Percentiles rank a stretch among this genome's conserved stretches.
Conservation (phyloP, 2,888 invertebrate species). For the Ceramica pisi region DNA sequence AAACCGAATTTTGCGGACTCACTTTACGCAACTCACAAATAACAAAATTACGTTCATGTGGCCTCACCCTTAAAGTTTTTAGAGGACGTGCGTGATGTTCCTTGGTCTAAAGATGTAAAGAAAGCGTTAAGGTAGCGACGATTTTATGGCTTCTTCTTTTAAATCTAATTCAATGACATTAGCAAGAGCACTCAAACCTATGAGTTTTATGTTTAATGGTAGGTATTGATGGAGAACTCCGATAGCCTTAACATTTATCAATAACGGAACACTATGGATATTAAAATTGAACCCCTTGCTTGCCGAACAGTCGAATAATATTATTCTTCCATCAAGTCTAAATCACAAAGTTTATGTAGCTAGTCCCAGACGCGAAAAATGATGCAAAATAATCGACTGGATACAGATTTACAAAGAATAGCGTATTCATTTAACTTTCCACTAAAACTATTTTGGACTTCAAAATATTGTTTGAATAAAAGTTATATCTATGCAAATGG, state of each 20-base stretch:
- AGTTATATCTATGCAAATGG: slow-evolving; percentile 11
- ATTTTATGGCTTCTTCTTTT: too few relatives aligned
- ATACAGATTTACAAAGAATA: slow-evolving; percentile 20
- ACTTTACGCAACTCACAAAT: too few relatives aligned
- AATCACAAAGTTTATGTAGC: neutral
- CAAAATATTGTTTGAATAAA: slow-evolving; percentile 24
- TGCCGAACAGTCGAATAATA: neutral
- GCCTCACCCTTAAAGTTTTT: too few relatives aligned
- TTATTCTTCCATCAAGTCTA: neutral
- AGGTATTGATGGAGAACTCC: neutral
- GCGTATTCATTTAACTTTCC: slow-evolving; percentile 26
- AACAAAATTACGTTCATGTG: too few relatives aligned
- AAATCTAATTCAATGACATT: neutral
- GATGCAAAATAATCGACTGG: neutral
- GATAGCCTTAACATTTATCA: neutral
- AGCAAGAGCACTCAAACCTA: neutral
- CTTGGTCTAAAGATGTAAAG: too few relatives aligned
- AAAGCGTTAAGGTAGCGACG: too few relatives aligned
- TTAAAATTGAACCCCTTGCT: neutral
- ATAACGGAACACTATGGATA: neutral
- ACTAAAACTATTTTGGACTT: slow-evolving; percentile 20
- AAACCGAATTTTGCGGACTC: too few relatives aligned
- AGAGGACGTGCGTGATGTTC: too few relatives aligned
- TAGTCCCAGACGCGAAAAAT: neutral
- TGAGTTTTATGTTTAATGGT: neutral